These are phyloP conservation scores for Archips crataeganus DNA, from an alignment of 2,888 invertebrate genomes.

Conservation along the genomic window DNA sequence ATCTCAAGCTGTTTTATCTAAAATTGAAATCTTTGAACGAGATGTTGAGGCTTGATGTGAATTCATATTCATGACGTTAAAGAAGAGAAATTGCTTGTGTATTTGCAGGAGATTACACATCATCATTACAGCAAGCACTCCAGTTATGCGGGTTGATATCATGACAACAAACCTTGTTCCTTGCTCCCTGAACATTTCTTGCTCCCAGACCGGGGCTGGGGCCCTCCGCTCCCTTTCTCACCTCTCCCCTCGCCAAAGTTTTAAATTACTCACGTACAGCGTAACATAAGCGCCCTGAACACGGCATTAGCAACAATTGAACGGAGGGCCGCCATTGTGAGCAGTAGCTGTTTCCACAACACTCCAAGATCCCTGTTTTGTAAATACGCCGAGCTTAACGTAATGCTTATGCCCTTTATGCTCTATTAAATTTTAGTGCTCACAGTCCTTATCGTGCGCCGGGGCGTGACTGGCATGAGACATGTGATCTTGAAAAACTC, in stretches of 20 bases:
- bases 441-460: slow-evolving; percentile 28
- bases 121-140: not conserved
- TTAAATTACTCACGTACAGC: slow-evolving; percentile 61
- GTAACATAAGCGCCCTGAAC: slow-evolving; percentile 54
- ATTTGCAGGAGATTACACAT: not conserved
- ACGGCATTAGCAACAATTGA: slow-evolving; percentile 62
- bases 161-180: slow-evolving; percentile 15
- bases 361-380: slow-evolving; percentile 52
- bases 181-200: slow-evolving; percentile 34
- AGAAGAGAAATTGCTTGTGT: not conserved
- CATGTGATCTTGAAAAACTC: slow-evolving; percentile 40
- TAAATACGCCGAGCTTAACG: slow-evolving; percentile 49
- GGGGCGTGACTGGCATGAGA: slow-evolving; percentile 35
- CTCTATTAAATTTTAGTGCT: slow-evolving; percentile 37
- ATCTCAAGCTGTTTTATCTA: not conserved
- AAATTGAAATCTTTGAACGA: slow-evolving; percentile 1
- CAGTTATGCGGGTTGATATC: not conserved
- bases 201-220: not conserved
- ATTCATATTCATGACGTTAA: not conserved
- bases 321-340: slow-evolving; percentile 48
- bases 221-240: slow-evolving; percentile 32
- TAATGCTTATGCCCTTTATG: slow-evolving; percentile 37
- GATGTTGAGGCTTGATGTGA: not conserved
- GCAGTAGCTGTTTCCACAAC: slow-evolving; percentile 37
- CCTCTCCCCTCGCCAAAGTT: slow-evolving; percentile 53